Conservation (phyloP, 2,888 invertebrate species). For the Xanthorhoe spadicearia region DNA sequence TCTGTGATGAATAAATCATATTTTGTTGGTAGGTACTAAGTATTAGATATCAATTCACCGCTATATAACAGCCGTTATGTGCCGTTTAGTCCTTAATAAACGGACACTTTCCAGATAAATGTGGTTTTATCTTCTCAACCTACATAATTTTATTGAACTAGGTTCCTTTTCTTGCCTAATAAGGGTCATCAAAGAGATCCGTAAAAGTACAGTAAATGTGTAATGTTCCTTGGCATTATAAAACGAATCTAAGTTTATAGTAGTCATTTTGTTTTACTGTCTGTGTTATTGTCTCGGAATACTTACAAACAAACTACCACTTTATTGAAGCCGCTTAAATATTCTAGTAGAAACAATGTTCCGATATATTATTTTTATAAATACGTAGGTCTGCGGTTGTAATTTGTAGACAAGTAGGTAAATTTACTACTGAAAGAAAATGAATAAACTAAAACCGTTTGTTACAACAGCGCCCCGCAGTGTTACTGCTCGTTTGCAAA, state of each 20-base stretch:
- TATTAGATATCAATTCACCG: neutral
- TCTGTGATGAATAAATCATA: neutral
- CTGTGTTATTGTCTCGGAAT: conserved; percentile 1
- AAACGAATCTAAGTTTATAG: conserved; percentile 13
- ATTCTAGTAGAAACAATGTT: too few species aligned
- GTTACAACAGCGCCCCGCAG: too few species aligned
- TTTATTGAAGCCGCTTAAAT: neutral
- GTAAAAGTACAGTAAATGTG: conserved; percentile 10
- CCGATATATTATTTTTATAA: too few species aligned
- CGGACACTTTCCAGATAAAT: neutral
- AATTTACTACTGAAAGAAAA: too few species aligned
- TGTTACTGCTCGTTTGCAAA: too few species aligned
- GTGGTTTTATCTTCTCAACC: neutral
- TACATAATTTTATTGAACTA: conserved; percentile 1
- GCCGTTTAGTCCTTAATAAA: neutral
- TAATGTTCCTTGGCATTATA: conserved; percentile 17
- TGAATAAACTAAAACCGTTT: too few species aligned
- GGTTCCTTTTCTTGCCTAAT: conserved; percentile 3
- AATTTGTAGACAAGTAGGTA: too few species aligned
- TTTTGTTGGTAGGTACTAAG: neutral
- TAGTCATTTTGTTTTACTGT: conserved; percentile 6
- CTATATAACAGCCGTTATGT: neutral
- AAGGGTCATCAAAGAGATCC: conserved; percentile 14
- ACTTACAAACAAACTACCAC: neutral
- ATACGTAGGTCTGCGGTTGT: too few species aligned